Percentiles rank a stretch among this genome's conserved stretches.
These are phyloP conservation scores for Caenorhabditis tropicalis DNA, from an alignment of 1,140 invertebrate species.

Conservation along the genomic window DNA sequence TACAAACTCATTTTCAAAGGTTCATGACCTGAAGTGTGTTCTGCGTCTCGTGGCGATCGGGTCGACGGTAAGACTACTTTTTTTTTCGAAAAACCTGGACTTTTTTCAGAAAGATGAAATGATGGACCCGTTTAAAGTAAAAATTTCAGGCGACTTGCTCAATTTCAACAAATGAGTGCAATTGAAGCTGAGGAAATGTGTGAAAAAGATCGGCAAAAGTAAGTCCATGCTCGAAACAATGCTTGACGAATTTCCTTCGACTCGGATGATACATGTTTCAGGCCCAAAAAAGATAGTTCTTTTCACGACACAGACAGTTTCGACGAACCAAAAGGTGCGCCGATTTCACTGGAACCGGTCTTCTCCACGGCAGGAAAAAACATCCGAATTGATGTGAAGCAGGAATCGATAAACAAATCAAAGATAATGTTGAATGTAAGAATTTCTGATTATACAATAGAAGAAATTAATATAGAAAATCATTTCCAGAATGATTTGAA, in stretches of 20 bases:
- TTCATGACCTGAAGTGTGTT: too few species aligned
- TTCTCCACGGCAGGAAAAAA: neutral
- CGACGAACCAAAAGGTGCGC: constrained; percentile 16
- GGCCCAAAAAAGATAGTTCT: neutral
- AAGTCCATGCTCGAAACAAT: neutral
- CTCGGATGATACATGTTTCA: neutral
- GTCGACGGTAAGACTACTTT: too few species aligned
- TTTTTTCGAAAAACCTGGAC: too few species aligned
- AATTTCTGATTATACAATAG: neutral
- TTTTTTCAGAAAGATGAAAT: too few species aligned
- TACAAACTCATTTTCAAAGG: too few species aligned
- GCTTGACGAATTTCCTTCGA: neutral
- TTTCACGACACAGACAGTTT: neutral
- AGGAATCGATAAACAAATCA: constrained; percentile 27
- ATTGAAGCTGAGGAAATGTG: neutral
- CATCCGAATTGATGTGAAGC: constrained; percentile 2
- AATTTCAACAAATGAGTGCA: too few species aligned
- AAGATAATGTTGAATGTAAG: constrained; percentile 10
- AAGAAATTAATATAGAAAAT: neutral
- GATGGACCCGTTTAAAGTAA: too few species aligned
- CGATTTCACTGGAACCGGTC: constrained; percentile 28
- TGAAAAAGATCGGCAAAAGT: neutral
- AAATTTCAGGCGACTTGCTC: too few species aligned
- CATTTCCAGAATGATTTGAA: neutral
- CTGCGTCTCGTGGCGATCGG: too few species aligned